Percentiles rank a stretch among this genome's conserved stretches.
Conservation (phyloP, 1,140 invertebrate species). For the Rhagoletis zephyria region DNA sequence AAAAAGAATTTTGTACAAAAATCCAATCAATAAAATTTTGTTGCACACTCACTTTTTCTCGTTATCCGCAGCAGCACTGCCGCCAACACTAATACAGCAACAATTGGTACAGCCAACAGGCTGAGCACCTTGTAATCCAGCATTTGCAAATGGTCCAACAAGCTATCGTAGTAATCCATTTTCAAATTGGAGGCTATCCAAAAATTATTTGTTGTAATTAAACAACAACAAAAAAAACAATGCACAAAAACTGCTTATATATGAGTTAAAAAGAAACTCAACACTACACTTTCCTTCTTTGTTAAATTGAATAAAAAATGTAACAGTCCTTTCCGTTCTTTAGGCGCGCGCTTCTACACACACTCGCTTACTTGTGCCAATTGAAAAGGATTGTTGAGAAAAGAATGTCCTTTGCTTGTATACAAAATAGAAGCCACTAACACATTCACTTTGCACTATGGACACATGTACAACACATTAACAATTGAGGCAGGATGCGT, state of each 20-base stretch:
- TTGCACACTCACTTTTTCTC: conserved; percentile 54
- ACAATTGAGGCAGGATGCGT: background rate
- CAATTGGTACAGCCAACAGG: conserved; percentile 50
- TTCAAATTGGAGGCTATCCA: background rate
- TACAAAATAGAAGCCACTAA: too few species aligned
- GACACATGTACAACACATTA: background rate
- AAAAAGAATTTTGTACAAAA: too few species aligned
- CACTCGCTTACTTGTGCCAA: too few species aligned
- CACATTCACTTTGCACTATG: background rate
- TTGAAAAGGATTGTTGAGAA: background rate
- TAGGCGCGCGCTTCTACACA: too few species aligned
- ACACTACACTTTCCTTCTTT: background rate
- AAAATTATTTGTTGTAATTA: background rate
- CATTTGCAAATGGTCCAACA: background rate
- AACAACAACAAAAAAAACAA: background rate
- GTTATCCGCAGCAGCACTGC: conserved; percentile 8
- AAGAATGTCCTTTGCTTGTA: background rate
- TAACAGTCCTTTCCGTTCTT: too few species aligned
- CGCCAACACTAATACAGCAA: conserved; percentile 44
- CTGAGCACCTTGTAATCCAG: conserved; percentile 52
- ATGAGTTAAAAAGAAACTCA: background rate
- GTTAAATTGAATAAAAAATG: too few species aligned
- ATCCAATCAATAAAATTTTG: background rate
- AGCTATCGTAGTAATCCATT: conserved; percentile 27
- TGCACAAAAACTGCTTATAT: background rate